phyloP scores from a whole-genome alignment of 2,888 invertebrate species.

The Cheilosia urbana region DNA sequence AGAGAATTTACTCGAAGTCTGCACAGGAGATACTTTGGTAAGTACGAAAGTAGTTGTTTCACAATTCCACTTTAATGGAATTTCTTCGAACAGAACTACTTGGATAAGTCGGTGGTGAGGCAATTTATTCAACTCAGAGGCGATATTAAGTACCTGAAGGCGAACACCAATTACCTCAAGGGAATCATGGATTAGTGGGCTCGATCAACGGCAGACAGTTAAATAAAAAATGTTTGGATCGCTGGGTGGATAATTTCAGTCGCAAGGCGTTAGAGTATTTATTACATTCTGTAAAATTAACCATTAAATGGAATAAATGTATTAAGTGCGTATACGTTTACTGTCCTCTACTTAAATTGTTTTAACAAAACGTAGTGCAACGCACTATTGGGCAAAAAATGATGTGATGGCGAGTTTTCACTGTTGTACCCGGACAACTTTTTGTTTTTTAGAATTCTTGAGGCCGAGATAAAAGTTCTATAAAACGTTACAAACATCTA shows the following conservation, averaged over 20 bases:
- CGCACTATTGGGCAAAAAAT: too few species aligned
- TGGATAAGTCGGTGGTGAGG: constrained; percentile 94
- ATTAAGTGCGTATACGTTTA: too few species aligned
- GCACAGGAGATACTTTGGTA: constrained; percentile 96
- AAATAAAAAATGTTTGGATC: neutral
- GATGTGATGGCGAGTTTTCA: too few species aligned
- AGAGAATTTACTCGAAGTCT: constrained; percentile 97
- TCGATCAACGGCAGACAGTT: neutral
- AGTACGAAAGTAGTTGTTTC: constrained; percentile 79
- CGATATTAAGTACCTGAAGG: constrained; percentile 94
- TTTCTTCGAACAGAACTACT: constrained; percentile 88
- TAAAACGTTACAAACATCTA: too few species aligned
- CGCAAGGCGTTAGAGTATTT: neutral
- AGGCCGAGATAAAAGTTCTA: too few species aligned
- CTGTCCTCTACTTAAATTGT: too few species aligned
- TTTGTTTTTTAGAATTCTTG: too few species aligned
- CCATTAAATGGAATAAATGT: neutral
- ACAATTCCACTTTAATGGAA: neutral
- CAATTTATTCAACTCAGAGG: constrained; percentile 97
- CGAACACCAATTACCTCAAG: constrained; percentile 87
- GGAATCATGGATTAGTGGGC: constrained; percentile 84
- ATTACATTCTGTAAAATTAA: neutral
- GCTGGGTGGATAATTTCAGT: neutral
- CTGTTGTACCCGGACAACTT: too few species aligned
- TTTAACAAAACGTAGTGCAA: too few species aligned